Evolutionary conservation across 2,113 vertebrate genomes (phyloP), one percentile per base, ranked within the genome.

Genomic region (Sinocyclocheilus rhinocerous): DNA sequence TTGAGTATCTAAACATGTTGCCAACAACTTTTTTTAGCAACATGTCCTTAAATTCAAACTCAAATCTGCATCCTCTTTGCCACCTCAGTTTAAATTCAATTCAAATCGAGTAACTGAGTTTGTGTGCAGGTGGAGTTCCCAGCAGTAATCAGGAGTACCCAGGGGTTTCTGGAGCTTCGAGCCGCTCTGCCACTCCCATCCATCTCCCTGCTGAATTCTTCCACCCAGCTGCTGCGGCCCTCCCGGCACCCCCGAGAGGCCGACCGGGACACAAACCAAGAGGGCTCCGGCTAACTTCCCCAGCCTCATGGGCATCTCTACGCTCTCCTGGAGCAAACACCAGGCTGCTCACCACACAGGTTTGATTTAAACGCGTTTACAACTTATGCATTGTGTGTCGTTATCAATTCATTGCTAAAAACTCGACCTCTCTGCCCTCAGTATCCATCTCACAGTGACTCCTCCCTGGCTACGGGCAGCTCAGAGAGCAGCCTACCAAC

Each of bases 401-500:
- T 55, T 18, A 20, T 67, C 22, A 69, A 10, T 50, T 55, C 61
- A 2, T 1, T 82, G 55, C 4, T 78, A 69, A 39, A 24, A 45
- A 16, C 76, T 81, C 45, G 36, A 42, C 83, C 22, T 63, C 29
- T 26, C 10, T 80, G 11, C 83, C 72, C 13, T 22, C 84, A 96
- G 95, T 94, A 97, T 91, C 92, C 95, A 9, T 95, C 96, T 0
- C 96, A 96, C 90, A 99, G 97, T 4, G 97, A 98, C 91, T 96
- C 96, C 0, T 99, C 97, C 0, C 94, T 98, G 86, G 97, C 96
- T 81, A 97, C 96, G 83, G 95, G 93, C 69, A 97, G 96, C 92
- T 99, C 97, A 0, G 97, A 93, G 0, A 96, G 97, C 88, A 99
- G 97, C 94, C 94, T 99, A 84, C 97, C 98, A 93, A 96, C 97